Conservation (phyloP, 2,113 vertebrate genomes). For the Aix galericulata region DNA sequence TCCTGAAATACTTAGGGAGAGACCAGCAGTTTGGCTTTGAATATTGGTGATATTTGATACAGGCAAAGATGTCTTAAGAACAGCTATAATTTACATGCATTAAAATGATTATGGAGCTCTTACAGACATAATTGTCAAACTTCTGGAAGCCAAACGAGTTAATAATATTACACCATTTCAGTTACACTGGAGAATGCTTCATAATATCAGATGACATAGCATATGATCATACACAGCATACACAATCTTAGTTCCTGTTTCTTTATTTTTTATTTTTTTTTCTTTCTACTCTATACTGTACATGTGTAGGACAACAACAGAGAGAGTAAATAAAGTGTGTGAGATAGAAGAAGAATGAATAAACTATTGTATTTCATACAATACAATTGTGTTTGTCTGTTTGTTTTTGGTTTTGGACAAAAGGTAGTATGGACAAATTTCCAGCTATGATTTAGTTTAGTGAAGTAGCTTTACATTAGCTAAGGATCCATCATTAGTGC, state of each 20-base stretch:
- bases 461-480: neutral
- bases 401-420: neutral
- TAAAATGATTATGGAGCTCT: neutral
- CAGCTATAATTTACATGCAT: neutral
- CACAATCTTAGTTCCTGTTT: neutral
- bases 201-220: neutral
- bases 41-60: neutral
- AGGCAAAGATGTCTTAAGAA: neutral
- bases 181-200: neutral
- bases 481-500: neutral
- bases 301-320: rapidly evolving
- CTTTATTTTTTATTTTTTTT: neutral
- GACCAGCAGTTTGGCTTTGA: neutral
- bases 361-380: neutral
- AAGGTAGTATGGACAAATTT: neutral
- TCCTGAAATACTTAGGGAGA: neutral
- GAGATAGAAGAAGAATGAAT: neutral
- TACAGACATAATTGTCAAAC: neutral
- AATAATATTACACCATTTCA: neutral
- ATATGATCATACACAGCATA: no score
- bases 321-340: neutral
- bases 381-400: neutral
- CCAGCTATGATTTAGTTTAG: neutral
- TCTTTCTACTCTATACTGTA: neutral
- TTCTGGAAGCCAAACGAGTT: neutral